A percentile compares a stretch with the other conserved stretches of the same genome.
These are phyloP conservation scores for Iselma pallidipennis DNA, from an alignment of 2,888 invertebrate species.

Conservation along the genomic window DNA sequence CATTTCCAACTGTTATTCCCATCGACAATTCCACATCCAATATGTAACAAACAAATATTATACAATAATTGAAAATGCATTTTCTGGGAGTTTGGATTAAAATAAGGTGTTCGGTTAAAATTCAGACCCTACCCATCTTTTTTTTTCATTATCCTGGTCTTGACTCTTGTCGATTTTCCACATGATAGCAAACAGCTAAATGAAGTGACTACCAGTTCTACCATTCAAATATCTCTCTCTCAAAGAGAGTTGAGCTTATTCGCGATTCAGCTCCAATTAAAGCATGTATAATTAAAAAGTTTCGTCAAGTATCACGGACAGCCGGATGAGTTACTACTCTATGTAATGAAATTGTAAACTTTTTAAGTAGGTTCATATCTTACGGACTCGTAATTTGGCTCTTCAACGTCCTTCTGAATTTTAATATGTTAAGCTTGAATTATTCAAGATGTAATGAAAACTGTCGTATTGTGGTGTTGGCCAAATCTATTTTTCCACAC, in stretches of 20 bases:
- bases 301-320: constrained; percentile 28
- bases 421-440: constrained; percentile 20
- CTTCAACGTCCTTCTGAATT: constrained; percentile 23
- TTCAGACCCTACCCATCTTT: background rate
- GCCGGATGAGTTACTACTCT: constrained; percentile 31
- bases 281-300: constrained; percentile 37
- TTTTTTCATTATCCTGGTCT: background rate
- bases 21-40: background rate
- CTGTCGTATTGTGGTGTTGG: constrained; percentile 8
- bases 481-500: constrained; percentile 5
- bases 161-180: background rate
- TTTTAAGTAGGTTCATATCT: constrained; percentile 36
- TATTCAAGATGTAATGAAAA: constrained; percentile 16
- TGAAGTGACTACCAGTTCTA: background rate
- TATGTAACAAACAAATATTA: background rate
- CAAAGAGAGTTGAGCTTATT: constrained; percentile 20
- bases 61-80: background rate
- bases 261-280: constrained; percentile 33
- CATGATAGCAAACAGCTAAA: background rate
- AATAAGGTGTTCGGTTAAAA: background rate
- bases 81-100: background rate
- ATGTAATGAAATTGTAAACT: constrained; percentile 36
- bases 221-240: constrained; percentile 22
- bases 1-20: constrained; percentile 6
- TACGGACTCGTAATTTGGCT: constrained; percentile 31